Conservation (phyloP, 2,113 vertebrate genomes). For the Tenrec ecaudatus region DNA sequence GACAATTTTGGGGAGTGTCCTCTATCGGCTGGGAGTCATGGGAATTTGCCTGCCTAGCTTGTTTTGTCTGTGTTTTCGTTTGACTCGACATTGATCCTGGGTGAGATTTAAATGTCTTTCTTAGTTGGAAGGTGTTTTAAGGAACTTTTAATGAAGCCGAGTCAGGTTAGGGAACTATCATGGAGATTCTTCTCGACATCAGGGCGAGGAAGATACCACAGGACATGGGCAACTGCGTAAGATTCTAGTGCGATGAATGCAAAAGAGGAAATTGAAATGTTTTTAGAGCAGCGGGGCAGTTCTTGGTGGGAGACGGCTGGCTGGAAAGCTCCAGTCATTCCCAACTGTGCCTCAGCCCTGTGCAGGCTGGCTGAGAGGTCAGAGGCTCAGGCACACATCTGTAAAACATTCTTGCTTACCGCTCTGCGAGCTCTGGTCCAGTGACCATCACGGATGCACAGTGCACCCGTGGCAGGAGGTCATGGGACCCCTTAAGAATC, state of each 20-base stretch:
- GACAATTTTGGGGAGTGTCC: background rate
- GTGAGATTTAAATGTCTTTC: background rate
- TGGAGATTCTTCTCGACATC: background rate
- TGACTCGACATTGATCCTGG: background rate
- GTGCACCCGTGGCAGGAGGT: background rate
- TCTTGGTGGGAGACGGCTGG: background rate
- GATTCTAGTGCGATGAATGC: background rate
- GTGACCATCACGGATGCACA: background rate
- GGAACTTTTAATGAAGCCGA: slow-evolving; percentile 27
- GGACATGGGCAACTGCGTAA: background rate
- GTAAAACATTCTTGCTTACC: background rate
- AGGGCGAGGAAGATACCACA: background rate
- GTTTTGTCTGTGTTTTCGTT: background rate
- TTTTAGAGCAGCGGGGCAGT: background rate
- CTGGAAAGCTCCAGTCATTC: background rate
- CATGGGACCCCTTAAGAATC: background rate
- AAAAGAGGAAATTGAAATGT: background rate
- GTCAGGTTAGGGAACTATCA: slow-evolving; percentile 4
- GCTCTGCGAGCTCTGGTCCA: background rate
- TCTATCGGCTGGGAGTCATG: background rate
- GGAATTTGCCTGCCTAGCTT: background rate
- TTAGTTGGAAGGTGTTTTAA: background rate
- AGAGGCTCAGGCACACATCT: background rate
- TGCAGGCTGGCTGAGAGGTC: background rate
- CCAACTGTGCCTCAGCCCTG: background rate